These are phyloP conservation scores for Hassar affinis DNA, from an alignment of 2,113 vertebrate genomes.

Conservation along the genomic window DNA sequence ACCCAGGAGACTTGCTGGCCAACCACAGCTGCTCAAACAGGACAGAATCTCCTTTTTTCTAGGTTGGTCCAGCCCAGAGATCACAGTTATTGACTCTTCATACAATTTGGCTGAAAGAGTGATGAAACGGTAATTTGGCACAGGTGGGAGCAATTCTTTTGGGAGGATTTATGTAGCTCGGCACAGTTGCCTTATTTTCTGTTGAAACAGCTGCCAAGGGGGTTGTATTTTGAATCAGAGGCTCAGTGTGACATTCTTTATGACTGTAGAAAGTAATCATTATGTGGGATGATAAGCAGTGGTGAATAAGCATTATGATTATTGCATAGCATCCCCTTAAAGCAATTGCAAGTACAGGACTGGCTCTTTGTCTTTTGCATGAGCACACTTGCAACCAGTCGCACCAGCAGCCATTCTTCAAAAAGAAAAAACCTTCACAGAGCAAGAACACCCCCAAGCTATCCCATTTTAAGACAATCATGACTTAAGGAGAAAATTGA, in stretches of 20 bases:
- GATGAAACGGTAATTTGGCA: neutral
- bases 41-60: neutral
- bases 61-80: neutral
- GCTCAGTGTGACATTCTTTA: conserved; percentile 11
- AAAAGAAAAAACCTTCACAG: conserved; percentile 13
- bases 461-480: conserved; percentile 48
- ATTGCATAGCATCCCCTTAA: conserved; percentile 18
- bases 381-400: neutral
- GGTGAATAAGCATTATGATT: conserved; percentile 16
- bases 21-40: neutral
- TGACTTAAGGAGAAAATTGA: conserved; percentile 61
- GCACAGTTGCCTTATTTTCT: neutral
- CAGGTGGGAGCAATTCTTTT: neutral
- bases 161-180: neutral
- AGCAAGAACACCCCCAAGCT: conserved; percentile 7
- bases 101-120: neutral
- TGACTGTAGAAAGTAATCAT: neutral
- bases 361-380: neutral
- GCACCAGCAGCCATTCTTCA: neutral
- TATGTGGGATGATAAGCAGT: conserved; percentile 5
- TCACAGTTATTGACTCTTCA: conserved; percentile 15
- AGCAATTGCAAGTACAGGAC: conserved; percentile 5
- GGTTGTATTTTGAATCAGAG: neutral
- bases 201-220: neutral
- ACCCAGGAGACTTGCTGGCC: conserved; percentile 4